These are phyloP conservation scores for Gymnothorax reevesii DNA, from an alignment of 2,797 vertebrate genomes.

Conservation along the genomic window DNA sequence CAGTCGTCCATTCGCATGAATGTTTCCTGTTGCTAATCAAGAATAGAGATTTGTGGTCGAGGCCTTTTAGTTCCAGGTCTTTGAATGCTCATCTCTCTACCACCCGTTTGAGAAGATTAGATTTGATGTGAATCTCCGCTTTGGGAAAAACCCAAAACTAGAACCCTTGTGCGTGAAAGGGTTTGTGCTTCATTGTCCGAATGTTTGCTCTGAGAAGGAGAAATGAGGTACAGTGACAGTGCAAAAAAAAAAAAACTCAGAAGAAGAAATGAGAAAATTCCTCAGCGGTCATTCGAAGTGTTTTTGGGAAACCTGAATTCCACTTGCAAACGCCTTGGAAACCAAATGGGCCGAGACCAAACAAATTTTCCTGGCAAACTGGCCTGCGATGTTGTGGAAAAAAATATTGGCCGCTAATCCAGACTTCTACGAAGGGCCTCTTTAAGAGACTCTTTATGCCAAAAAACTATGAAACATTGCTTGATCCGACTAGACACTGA, in stretches of 20 bases:
- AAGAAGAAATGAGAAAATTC: constrained; percentile 6
- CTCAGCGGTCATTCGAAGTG: constrained; percentile 19
- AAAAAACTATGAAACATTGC: neutral
- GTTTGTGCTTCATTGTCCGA: constrained; percentile 41
- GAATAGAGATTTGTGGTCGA: neutral
- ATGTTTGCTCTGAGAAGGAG: constrained; percentile 34
- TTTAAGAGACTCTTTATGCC: neutral
- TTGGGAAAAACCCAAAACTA: neutral
- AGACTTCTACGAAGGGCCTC: neutral
- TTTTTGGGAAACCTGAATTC: constrained; percentile 20
- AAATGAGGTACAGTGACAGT: neutral
- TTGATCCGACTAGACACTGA: constrained; percentile 11
- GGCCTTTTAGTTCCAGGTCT: neutral
- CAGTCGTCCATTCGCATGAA: neutral
- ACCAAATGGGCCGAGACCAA: neutral
- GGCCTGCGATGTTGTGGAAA: neutral
- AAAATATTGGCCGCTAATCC: neutral
- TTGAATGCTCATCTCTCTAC: neutral
- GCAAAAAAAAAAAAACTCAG: neutral
- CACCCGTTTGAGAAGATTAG: neutral
- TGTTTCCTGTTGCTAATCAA: neutral
- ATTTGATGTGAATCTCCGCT: constrained; percentile 2
- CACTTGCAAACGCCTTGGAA: constrained; percentile 15
- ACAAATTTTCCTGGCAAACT: constrained; percentile 19
- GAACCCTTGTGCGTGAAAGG: neutral